phyloP scores from a whole-genome alignment of 1,140 invertebrate species.

The Cryptotermes secundus region DNA sequence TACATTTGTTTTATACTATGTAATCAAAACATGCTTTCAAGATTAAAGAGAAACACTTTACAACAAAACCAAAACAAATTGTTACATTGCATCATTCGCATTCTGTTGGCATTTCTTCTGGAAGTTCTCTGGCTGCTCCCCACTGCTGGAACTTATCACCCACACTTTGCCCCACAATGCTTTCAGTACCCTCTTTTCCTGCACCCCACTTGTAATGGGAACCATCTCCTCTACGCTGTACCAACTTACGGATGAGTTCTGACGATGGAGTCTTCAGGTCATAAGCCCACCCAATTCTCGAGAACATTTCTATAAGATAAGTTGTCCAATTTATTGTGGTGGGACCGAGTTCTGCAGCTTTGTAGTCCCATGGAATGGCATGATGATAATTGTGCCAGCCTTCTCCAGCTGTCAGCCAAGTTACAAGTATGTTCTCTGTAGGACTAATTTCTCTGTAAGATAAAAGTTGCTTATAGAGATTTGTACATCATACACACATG shows the following conservation, averaged over 20 bases:
- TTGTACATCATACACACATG: background rate
- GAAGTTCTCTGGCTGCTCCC: background rate
- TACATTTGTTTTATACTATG: too few species aligned
- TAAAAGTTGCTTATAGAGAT: conserved; percentile 14
- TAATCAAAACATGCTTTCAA: too few species aligned
- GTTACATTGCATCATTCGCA: background rate
- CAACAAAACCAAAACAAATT: too few species aligned
- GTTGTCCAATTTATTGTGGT: conserved; percentile 58
- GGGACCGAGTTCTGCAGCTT: conserved; percentile 45
- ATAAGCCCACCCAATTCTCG: conserved; percentile 74
- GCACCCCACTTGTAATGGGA: conserved; percentile 48
- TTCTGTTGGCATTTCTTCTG: background rate
- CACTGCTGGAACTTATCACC: background rate
- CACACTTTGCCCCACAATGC: background rate
- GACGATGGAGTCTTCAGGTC: conserved; percentile 67
- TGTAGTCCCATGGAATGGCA: conserved; percentile 62
- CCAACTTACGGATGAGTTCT: conserved; percentile 54
- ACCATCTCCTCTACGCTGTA: conserved; percentile 64
- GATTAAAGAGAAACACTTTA: too few species aligned
- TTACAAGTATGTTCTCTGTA: conserved; percentile 60
- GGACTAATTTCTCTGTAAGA: conserved; percentile 63
- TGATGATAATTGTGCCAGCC: conserved; percentile 85
- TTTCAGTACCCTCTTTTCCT: background rate
- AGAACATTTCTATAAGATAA: conserved; percentile 64
- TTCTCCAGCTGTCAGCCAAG: conserved; percentile 58